Conservation (phyloP, 2,888 invertebrate genomes). For the Melanchra persicariae region DNA sequence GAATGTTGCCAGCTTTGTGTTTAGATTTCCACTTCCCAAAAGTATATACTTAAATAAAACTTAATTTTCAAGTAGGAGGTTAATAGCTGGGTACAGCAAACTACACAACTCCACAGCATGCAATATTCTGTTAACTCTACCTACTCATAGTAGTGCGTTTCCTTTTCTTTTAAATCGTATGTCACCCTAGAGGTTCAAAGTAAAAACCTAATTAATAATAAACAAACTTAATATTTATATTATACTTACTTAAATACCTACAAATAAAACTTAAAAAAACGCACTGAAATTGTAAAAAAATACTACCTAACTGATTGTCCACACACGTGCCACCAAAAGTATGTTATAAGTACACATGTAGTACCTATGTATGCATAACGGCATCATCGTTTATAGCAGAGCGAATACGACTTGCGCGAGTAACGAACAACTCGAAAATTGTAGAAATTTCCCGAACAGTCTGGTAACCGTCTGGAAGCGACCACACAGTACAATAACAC, state of each 20-base stretch:
- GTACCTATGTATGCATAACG: conserved; percentile 6
- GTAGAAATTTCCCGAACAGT: conserved; percentile 52
- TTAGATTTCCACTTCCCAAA: conserved; percentile 22
- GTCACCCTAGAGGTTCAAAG: no score
- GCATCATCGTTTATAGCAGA: conserved; percentile 4
- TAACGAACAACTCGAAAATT: conserved; percentile 18
- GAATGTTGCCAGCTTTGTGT: conserved; percentile 49
- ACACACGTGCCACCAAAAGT: neutral
- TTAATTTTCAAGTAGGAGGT: neutral
- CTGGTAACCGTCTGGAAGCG: conserved; percentile 47
- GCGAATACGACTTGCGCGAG: neutral
- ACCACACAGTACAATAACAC: conserved; percentile 55
- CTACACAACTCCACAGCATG: no score
- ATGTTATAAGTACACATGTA: no score
- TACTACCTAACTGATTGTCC: neutral
- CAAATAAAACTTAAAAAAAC: neutral
- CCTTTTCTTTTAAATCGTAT: no score
- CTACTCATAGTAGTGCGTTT: no score
- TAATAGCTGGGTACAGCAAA: neutral
- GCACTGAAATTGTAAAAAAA: neutral
- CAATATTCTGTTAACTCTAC: no score
- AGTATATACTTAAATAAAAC: neutral
- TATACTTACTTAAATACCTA: neutral
- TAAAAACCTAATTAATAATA: neutral
- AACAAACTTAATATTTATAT: neutral